phyloP scores from a whole-genome alignment of 1,140 invertebrate species.

The Maconellicoccus hirsutus region DNA sequence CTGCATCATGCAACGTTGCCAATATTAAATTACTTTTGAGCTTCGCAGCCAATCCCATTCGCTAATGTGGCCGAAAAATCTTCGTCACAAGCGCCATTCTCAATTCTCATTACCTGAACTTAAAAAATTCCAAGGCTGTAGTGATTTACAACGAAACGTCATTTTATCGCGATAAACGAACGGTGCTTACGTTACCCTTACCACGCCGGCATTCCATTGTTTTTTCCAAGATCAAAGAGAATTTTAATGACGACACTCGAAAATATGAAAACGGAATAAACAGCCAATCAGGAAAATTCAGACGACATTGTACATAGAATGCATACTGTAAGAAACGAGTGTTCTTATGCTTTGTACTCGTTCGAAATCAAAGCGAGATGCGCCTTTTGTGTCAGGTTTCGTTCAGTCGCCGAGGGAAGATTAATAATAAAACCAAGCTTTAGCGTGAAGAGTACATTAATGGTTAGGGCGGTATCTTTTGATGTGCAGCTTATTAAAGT shows the following conservation, averaged over 20 bases:
- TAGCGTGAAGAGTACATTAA: slow-evolving; percentile 3
- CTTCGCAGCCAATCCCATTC: too few species aligned
- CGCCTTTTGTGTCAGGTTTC: slow-evolving; percentile 7
- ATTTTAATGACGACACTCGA: slow-evolving; percentile 8
- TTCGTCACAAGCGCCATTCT: too few species aligned
- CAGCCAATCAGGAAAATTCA: slow-evolving; percentile 6
- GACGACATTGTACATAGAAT: not conserved
- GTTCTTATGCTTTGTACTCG: not conserved
- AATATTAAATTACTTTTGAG: too few species aligned
- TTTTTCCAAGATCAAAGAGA: not conserved
- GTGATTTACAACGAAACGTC: not conserved
- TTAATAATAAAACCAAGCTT: slow-evolving; percentile 5
- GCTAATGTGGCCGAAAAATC: too few species aligned
- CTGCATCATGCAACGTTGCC: too few species aligned
- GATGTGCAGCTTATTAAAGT: slow-evolving; percentile 3
- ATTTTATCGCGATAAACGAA: not conserved
- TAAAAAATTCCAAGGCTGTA: too few species aligned
- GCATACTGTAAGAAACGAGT: not conserved
- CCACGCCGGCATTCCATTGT: not conserved
- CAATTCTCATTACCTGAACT: too few species aligned
- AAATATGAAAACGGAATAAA: slow-evolving; percentile 9
- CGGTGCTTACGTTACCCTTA: not conserved
- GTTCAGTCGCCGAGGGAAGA: not conserved
- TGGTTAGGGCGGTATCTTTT: not conserved
- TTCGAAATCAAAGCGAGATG: slow-evolving; percentile 1